phyloP scores from a whole-genome alignment of 2,888 invertebrate species.

The Calameuta pallipes region DNA sequence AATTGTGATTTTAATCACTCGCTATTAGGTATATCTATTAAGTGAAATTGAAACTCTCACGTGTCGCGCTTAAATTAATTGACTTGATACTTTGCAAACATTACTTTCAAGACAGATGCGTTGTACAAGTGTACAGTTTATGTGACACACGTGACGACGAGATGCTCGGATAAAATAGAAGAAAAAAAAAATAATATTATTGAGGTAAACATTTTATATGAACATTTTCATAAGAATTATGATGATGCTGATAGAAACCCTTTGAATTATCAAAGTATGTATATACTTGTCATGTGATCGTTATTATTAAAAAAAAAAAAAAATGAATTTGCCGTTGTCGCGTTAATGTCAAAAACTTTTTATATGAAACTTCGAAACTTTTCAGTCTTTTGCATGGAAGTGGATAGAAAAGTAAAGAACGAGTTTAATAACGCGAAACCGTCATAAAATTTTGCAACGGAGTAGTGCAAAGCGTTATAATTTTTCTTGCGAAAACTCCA shows the following conservation, averaged over 20 bases:
- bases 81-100: not conserved
- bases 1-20: not conserved
- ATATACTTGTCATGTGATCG: not conserved
- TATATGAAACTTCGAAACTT: not conserved
- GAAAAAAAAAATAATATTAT: not conserved
- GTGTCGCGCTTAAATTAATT: not conserved
- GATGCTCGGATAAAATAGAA: not conserved
- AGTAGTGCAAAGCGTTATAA: not conserved
- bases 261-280: not conserved
- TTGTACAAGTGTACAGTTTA: not conserved
- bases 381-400: not conserved
- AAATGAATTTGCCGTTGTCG: not conserved
- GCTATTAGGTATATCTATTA: not conserved
- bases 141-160: not conserved
- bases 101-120: not conserved
- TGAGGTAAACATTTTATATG: not conserved
- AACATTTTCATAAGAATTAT: not conserved
- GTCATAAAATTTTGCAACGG: not conserved
- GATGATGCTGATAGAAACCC: not conserved
- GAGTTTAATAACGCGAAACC: not conserved
- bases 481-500: not conserved
- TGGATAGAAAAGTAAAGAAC: not conserved
- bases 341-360: not conserved
- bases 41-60: not conserved
- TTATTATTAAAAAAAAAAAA: not conserved